Evolutionary conservation across 2,113 vertebrate species (phyloP), one percentile per base, ranked within the genome.

Genomic region (Cercopithecus mona): DNA sequence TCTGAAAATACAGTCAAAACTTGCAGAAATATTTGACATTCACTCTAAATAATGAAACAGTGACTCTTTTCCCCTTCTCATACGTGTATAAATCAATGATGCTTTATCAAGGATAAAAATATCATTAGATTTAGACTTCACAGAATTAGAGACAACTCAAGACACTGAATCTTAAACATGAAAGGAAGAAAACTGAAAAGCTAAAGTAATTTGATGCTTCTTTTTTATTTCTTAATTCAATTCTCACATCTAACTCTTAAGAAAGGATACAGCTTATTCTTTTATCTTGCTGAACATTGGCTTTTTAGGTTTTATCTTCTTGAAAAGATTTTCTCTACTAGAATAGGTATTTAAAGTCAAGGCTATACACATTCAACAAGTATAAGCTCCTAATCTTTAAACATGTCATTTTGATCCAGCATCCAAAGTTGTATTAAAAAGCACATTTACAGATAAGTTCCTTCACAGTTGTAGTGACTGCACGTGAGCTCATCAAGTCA

Each of bases 11-110:
- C 48, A 93, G 48, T 83, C 82, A 95, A 90, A 93, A 64, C 18
- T 90, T 90, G n/a, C 20, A 14, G 72, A 40, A 95, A 73, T 91
- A 88, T 88, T 43, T 93, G 82, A 95, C 17, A 93, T 8, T 11
- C 23, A 68, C 81, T 50, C 35, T 68, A 87, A 89, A 96, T 89
- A 92, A 78, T 87, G 57, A 94, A 92, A 76, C 50, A 89, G 73
- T 76, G 66, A 40, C 50, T 87, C 52, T 38, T 78, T 78, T 38
- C 75, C 40, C 66, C 72, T 57, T 94, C 30, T 57, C 70, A 82
- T 86, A 48, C 43, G 7, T 93, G 43, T 90, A 27, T 85, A 89
- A 88, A 92, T 83, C 23, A 11, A 25, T 43, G 32, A 81, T 91
- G 48, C n/a, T 89, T 88, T 81, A 40, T 52, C 48, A 91, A 82